Evolutionary conservation across 2,113 vertebrate species (phyloP).

Genomic region (Oceanodroma tethys): DNA sequence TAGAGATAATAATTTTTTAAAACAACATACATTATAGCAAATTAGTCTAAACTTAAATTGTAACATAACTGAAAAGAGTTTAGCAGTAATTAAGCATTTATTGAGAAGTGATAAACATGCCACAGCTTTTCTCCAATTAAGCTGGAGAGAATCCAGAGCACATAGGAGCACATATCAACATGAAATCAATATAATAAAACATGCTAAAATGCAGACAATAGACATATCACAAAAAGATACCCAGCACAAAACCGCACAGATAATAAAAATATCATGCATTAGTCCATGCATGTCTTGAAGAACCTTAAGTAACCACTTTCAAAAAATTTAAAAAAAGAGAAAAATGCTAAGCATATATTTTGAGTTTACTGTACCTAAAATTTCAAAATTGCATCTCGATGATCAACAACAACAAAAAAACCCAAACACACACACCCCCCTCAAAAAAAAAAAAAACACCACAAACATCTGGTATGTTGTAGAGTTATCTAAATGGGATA

Average conservation of each 20-base stretch:
- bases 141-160: conserved; percentile 6
- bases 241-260: neutral
- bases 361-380: neutral
- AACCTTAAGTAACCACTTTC: neutral
- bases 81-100: conserved; percentile 35
- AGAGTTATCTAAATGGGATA: neutral
- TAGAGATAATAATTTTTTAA: neutral
- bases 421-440: too few species aligned
- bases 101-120: neutral
- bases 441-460: neutral
- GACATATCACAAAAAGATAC: neutral
- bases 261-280: neutral
- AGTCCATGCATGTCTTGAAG: neutral
- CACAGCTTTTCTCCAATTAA: conserved; percentile 9
- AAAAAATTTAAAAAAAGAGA: neutral
- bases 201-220: neutral
- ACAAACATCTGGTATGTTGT: neutral
- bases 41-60: neutral
- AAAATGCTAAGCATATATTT: neutral
- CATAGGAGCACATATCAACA: neutral
- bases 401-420: neutral
- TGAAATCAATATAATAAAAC: neutral
- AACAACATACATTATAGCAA: neutral
- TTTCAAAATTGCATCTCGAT: neutral
- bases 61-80: neutral